Percentiles rank a stretch among this genome's conserved stretches.
Evolutionary conservation across 2,888 invertebrate species (phyloP).

Genomic region (Oscheius myriophilus): DNA sequence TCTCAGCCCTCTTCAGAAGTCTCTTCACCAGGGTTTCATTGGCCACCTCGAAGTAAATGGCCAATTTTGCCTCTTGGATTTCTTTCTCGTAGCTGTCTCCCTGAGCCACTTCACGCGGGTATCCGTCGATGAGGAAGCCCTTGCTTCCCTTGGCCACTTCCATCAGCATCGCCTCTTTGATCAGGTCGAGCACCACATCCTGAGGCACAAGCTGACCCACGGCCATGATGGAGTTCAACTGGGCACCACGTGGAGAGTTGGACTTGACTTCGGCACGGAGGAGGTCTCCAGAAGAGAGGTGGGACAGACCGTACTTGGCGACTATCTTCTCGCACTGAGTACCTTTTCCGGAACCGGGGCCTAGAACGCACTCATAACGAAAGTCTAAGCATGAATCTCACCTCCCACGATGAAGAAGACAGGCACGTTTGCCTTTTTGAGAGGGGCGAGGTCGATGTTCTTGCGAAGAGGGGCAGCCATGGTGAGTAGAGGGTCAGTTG

Average conservation of each 20-base stretch:
- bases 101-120: slow-evolving; percentile 89
- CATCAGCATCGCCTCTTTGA: slow-evolving; percentile 81
- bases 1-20: slow-evolving; percentile 81
- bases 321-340: slow-evolving; percentile 80
- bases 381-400: not conserved
- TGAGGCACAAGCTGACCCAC: slow-evolving; percentile 83
- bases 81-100: slow-evolving; percentile 85
- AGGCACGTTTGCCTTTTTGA: slow-evolving; percentile 67
- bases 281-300: slow-evolving; percentile 79
- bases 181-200: slow-evolving; percentile 82
- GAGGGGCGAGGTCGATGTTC: slow-evolving; percentile 62
- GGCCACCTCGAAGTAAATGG: slow-evolving; percentile 86
- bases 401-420: slow-evolving; percentile 70
- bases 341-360: slow-evolving; percentile 90
- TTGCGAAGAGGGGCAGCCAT: slow-evolving; percentile 51
- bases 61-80: slow-evolving; percentile 79
- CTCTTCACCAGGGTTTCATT: slow-evolving; percentile 82
- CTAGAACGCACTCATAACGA: slow-evolving; percentile 72
- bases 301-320: slow-evolving; percentile 80
- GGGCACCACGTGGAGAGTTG: slow-evolving; percentile 76
- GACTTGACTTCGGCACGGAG: slow-evolving; percentile 72
- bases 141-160: slow-evolving; percentile 77
- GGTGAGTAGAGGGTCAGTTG: too few relatives aligned
- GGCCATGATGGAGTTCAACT: slow-evolving; percentile 76
- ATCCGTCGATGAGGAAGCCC: slow-evolving; percentile 92